Base-by-base conservation (phyloP, 2,888 invertebrate genomes). In the Philopedon plagiatum region DNA sequence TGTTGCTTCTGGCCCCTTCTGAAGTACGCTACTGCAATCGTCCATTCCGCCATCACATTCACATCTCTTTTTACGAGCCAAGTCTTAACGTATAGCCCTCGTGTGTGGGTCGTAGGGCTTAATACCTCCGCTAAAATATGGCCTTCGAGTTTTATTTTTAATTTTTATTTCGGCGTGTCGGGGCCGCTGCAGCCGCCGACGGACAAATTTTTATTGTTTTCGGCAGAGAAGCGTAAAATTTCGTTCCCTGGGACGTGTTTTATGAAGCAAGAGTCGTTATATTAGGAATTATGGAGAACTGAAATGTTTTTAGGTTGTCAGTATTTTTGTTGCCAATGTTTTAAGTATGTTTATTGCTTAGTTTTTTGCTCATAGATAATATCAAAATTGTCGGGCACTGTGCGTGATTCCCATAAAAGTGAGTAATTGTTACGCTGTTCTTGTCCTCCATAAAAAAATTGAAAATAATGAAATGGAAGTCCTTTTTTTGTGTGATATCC, bases 91-190 rank as follows among this genome's bases (percentile, higher is more conserved):
- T 46, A 46, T 46, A 46, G 46, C 21, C 46, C 58, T 39, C n/a
- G 58, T 58, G 58, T 58, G 58, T 58, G 58, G 34, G 58, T 37
- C 37, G 39, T 11, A 19, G 39, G 39, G 39, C 29, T 57, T 57
- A 57, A 26, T 57, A 37, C 34, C 11, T 18, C 18, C 58, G 37
- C 58, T 23, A 23, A 58, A 39, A 34, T 56, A 58, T 58, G 37
- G 39, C 32, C 58, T 19, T 37, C 21, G 23, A 39, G 39, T 23
- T 58, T 37, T 23, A 58, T 58, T 58, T 58, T 58, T 58, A 58
- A 58, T 58, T 58, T 58, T 58, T 58, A 58, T 58, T 58, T 58
- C 23, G 15, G 54, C 3, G 15, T 32, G 34, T 18, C 39, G 21
- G 21, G 37, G n/a, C 37, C 8, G 54, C 11, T 11, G 19, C 19